Evolutionary conservation across 2,888 invertebrate species (phyloP).

Genomic region (Cheilosia vulpina): DNA sequence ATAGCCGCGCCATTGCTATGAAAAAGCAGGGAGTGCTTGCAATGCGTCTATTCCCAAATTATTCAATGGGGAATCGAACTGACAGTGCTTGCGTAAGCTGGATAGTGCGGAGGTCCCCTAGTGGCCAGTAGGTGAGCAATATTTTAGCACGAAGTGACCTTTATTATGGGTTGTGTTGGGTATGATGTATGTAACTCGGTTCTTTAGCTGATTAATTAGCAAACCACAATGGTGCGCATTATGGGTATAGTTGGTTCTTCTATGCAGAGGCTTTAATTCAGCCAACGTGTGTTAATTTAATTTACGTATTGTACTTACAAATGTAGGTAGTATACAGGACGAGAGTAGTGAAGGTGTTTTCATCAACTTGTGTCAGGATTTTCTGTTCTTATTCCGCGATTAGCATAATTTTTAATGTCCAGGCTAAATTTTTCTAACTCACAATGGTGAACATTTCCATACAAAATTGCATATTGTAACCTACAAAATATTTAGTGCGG

Average conservation of each 20-base stretch:
- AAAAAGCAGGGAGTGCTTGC: slow-evolving; percentile 63
- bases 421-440: too few species aligned
- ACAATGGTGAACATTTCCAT: too few species aligned
- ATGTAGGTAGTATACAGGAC: neutral
- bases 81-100: slow-evolving; percentile 48
- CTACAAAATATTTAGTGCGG: too few species aligned
- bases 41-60: slow-evolving; percentile 66
- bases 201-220: slow-evolving; percentile 18
- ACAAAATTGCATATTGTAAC: too few species aligned
- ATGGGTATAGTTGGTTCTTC: too few species aligned
- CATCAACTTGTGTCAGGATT: neutral
- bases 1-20: slow-evolving; percentile 46
- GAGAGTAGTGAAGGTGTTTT: neutral
- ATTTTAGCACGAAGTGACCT: slow-evolving; percentile 47
- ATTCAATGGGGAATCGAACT: slow-evolving; percentile 70
- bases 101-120: slow-evolving; percentile 20
- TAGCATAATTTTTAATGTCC: too few species aligned
- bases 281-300: neutral
- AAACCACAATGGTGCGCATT: neutral
- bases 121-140: slow-evolving; percentile 26
- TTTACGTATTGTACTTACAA: neutral
- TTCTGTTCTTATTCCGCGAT: too few species aligned
- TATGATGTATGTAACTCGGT: slow-evolving; percentile 1
- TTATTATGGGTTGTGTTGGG: neutral
- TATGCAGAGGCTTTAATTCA: neutral